Evolutionary conservation across 2,888 invertebrate genomes (phyloP).

Genomic region (Timandra comae): DNA sequence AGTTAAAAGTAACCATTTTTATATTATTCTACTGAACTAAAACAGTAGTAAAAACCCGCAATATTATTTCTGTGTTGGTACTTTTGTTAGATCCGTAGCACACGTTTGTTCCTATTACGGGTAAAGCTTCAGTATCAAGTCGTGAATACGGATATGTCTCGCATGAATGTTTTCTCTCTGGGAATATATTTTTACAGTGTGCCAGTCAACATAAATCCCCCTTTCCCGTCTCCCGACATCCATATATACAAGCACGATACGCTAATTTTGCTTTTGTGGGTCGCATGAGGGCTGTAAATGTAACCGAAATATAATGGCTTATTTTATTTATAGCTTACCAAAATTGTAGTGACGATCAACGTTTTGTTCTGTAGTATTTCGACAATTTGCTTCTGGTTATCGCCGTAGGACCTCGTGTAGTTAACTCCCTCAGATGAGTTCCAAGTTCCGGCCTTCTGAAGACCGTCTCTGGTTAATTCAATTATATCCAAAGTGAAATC

Average conservation of each 20-base stretch:
- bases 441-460: conserved; percentile 92
- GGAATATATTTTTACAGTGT: conserved; percentile 39
- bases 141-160: conserved; percentile 36
- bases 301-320: conserved; percentile 36
- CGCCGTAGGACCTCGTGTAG: conserved; percentile 90
- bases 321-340: conserved; percentile 80
- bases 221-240: conserved; percentile 32
- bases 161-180: conserved; percentile 32
- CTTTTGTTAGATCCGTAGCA: conserved; percentile 22
- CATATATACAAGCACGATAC: conserved; percentile 34
- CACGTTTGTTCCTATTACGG: conserved; percentile 13
- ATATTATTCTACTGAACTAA: too few relatives aligned
- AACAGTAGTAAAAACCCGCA: too few relatives aligned
- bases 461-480: conserved; percentile 89
- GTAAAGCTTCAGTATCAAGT: conserved; percentile 23
- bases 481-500: conserved; percentile 95
- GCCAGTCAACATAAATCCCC: conserved; percentile 36
- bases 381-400: conserved; percentile 91
- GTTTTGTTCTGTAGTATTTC: conserved; percentile 95
- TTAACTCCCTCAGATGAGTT: conserved; percentile 92
- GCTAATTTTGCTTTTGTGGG: conserved; percentile 51
- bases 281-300: conserved; percentile 42
- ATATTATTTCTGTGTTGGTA: conserved; percentile 4
- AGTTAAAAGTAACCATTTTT: too few relatives aligned
- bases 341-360: conserved; percentile 91